These are phyloP conservation scores for Leptonema lineaticorne DNA, from an alignment of 1,140 invertebrate genomes.

Conservation along the genomic window DNA sequence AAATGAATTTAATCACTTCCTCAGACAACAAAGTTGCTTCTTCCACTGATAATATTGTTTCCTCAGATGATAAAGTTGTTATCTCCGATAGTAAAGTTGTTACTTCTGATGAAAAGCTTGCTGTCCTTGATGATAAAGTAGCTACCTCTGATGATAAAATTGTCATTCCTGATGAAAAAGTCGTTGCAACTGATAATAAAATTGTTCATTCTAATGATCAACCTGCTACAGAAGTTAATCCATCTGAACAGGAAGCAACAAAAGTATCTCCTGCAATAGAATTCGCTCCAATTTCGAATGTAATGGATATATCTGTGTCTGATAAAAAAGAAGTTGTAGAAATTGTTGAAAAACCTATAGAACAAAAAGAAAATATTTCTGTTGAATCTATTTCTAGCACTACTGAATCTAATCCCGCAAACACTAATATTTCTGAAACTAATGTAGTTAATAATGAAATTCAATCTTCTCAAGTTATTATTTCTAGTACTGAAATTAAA, in stretches of 20 bases:
- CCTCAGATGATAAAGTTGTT: constrained; percentile 1
- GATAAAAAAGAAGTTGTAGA: background rate
- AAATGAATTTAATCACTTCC: background rate
- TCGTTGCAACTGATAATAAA: constrained; percentile 1
- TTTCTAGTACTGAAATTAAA: constrained; percentile 6
- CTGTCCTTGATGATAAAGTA: constrained; percentile 1
- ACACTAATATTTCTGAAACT: background rate
- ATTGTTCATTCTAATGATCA: background rate
- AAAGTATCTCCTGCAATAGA: constrained; percentile 1
- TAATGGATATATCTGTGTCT: background rate
- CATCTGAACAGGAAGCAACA: background rate
- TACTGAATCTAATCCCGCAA: background rate
- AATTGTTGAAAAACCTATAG: background rate
- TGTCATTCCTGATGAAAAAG: background rate
- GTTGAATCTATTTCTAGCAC: constrained; percentile 3
- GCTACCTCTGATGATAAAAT: background rate
- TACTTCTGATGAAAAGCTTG: background rate
- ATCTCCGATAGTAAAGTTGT: background rate
- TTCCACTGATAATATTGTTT: background rate
- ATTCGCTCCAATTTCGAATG: background rate
- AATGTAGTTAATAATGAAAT: background rate
- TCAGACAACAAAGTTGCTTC: constrained; percentile 6
- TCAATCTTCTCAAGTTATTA: background rate
- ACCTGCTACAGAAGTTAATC: background rate
- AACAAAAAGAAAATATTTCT: background rate